Evolutionary conservation across 2,888 invertebrate genomes (phyloP).

Genomic region (Glaucopsyche alexis): DNA sequence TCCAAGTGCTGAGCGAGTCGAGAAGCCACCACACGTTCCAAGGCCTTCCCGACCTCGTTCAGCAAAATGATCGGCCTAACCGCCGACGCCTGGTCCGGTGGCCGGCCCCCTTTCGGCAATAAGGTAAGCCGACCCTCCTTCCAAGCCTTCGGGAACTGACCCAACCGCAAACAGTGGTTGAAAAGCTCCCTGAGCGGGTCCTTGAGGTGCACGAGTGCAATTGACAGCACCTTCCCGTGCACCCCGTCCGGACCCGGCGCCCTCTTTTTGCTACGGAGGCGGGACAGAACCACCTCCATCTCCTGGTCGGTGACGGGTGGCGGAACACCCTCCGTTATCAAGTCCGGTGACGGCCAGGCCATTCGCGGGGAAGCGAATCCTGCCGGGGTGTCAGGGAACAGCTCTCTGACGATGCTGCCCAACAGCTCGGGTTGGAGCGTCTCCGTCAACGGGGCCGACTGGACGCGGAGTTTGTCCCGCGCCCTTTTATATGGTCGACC

Average conservation of each 20-base stretch:
- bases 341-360: neutral
- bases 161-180: neutral
- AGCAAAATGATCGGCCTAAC: conserved; percentile 32
- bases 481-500: too few species aligned
- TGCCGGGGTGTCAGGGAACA: neutral
- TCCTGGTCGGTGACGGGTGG: too few species aligned
- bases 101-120: neutral
- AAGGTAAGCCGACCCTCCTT: conserved; percentile 1
- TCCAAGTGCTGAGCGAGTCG: conserved; percentile 27
- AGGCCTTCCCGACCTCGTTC: conserved; percentile 31
- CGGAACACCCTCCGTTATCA: neutral
- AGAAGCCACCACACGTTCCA: conserved; percentile 31
- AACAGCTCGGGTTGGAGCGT: too few species aligned
- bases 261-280: too few species aligned
- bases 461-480: too few species aligned
- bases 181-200: conserved; percentile 1
- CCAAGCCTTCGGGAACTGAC: conserved; percentile 21
- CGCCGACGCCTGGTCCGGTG: too few species aligned
- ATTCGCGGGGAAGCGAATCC: neutral
- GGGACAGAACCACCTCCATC: too few species aligned
- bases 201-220: neutral
- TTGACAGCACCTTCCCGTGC: too few species aligned
- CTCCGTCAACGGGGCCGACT: neutral
- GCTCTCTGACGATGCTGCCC: neutral
- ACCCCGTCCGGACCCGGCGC: too few species aligned